Conservation (phyloP, 1,140 invertebrate genomes). For the Trachelipus rathkii region DNA sequence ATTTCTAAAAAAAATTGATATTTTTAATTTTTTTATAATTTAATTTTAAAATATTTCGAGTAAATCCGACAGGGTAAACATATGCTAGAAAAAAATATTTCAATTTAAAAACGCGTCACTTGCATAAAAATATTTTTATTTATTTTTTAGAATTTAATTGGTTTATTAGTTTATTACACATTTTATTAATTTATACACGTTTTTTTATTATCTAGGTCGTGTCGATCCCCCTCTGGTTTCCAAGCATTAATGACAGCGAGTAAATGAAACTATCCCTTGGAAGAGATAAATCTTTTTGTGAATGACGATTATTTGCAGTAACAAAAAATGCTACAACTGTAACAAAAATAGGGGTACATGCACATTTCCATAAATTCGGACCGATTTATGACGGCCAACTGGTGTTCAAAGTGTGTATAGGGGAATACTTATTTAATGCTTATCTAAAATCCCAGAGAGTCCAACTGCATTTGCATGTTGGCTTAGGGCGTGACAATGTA, state of each 20-base stretch:
- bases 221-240: constrained; percentile 48
- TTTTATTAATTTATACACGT: no score
- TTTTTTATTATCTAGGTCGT: neutral
- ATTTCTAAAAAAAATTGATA: no score
- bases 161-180: no score
- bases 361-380: constrained; percentile 4
- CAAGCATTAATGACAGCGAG: constrained; percentile 47
- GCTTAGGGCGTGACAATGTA: neutral
- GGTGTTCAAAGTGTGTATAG: neutral
- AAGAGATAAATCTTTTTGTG: no score
- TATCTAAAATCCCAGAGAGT: neutral
- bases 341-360: constrained; percentile 9
- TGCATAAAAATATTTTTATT: neutral
- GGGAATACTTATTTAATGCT: constrained; percentile 4
- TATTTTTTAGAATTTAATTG: no score
- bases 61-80: no score
- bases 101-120: neutral
- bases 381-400: constrained; percentile 11
- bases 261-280: neutral
- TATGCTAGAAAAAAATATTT: no score
- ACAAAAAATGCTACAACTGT: neutral
- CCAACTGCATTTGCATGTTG: constrained; percentile 4
- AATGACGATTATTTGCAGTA: no score
- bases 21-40: no score
- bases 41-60: no score